These are phyloP conservation scores for Agriopis marginaria DNA, from an alignment of 2,888 invertebrate species.

Conservation along the genomic window DNA sequence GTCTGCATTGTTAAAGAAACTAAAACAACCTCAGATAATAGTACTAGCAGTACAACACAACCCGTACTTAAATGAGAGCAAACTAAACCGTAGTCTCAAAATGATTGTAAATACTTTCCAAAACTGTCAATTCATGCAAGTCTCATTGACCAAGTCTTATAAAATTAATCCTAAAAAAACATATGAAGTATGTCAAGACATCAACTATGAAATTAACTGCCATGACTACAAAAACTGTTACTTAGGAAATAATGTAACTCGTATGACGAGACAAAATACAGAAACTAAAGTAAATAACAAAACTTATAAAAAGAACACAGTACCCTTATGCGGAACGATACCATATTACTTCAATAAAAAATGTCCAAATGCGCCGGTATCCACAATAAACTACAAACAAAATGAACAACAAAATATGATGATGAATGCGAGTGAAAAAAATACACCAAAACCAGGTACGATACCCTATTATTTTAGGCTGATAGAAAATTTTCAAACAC, in stretches of 20 bases:
- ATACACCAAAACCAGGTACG: not conserved
- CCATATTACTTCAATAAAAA: conserved; percentile 6
- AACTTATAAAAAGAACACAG: too few species aligned
- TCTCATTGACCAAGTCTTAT: too few species aligned
- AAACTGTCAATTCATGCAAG: not conserved
- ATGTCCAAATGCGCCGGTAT: too few species aligned
- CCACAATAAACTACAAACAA: not conserved
- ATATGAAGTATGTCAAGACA: not conserved
- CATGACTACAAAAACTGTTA: not conserved
- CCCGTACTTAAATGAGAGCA: conserved; percentile 6
- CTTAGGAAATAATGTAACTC: not conserved
- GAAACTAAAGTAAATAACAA: not conserved
- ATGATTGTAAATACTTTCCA: not conserved
- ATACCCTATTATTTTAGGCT: not conserved
- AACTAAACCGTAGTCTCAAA: conserved; percentile 6
- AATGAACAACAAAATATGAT: not conserved
- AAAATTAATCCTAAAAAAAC: not conserved
- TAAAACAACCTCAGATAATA: not conserved
- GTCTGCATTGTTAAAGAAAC: not conserved
- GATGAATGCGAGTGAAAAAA: not conserved
- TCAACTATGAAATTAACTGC: not conserved
- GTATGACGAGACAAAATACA: not conserved
- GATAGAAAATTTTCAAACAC: too few species aligned
- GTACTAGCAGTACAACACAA: not conserved
- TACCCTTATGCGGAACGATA: not conserved